Base-by-base conservation (phyloP, 1,140 invertebrate species). In the Latrodectus geometricus region DNA sequence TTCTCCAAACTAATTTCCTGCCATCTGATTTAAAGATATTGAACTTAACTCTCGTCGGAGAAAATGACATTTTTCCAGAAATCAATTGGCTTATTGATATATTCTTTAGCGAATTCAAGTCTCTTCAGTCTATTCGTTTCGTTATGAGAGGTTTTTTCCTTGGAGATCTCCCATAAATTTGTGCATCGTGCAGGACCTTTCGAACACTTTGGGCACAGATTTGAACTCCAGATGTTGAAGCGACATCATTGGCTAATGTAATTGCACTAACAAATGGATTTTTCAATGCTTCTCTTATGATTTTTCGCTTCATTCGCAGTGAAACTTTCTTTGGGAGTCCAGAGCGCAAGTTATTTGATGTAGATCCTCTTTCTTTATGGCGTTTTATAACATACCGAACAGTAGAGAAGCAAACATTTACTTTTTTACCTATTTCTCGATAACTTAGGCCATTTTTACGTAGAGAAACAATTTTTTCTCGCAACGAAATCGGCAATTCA, bases 251-350 rank as follows among this genome's bases (percentile, higher is more conserved):
- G n/a, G n/a, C 20, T 69, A 35, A 35, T 68, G 66, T 68, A 17
- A 68, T 68, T n/a, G 66, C 66, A 68, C 66, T 68, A 68, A 68
- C 66, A 68, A 68, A 68, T 68, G 66, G 66, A 68, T 68, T 68
- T 68, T 35, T 68, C 21, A n/a, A n/a, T 69, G 68, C n/a, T 69
- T 69, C 68, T 69, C 20, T 69, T 69, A 23, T 35, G 21, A 69
- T 69, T 69, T 69, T 69, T 69, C 68, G 68, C 68, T 69, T 69
- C 8, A 69, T 69, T 69, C 21, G 21, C 68, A 8, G 68, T 69
- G 4, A 69, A 69, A 23, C 5, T 69, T 69, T 69, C 68, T 69
- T 69, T 69, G 68, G 9, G 21, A 3, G 21, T 69, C 35, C 35
- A 35, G 35, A 35, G 35, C 2, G 35, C 35, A 35, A 3, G 35